Conservation (phyloP, 1,140 invertebrate genomes). For the Polyergus mexicanus region DNA sequence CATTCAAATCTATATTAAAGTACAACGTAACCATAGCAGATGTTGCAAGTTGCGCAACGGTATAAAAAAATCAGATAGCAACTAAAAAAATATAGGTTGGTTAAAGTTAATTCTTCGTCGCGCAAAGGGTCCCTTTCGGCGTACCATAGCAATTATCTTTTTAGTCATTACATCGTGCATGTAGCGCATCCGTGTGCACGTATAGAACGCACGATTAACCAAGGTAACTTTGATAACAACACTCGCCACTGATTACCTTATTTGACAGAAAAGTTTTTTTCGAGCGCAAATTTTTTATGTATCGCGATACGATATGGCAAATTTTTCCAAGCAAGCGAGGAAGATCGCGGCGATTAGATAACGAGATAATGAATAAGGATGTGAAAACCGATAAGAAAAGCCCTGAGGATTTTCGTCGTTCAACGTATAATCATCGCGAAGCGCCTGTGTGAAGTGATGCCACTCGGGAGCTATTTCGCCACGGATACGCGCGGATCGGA, state of each 20-base stretch:
- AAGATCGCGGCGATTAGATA: not conserved
- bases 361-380: conserved; percentile 25
- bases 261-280: conserved; percentile 22
- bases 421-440: conserved; percentile 7
- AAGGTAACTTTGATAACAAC: conserved; percentile 50
- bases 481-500: not conserved
- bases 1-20: not conserved
- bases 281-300: conserved; percentile 26
- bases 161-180: conserved; percentile 29
- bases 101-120: conserved; percentile 46
- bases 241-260: conserved; percentile 11
- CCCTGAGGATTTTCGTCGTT: conserved; percentile 1
- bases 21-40: not conserved
- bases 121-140: conserved; percentile 24
- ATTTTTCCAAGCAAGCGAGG: not conserved
- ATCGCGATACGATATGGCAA: not conserved
- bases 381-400: not conserved
- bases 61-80: conserved; percentile 28
- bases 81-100: conserved; percentile 2
- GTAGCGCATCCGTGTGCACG: not conserved
- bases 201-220: conserved; percentile 38
- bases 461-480: conserved; percentile 53
- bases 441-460: not conserved
- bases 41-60: not conserved
- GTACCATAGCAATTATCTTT: conserved; percentile 35